Evolutionary conservation across 2,113 vertebrate genomes (phyloP), one percentile per base, ranked within the genome.

Genomic region (Columbina picui): DNA sequence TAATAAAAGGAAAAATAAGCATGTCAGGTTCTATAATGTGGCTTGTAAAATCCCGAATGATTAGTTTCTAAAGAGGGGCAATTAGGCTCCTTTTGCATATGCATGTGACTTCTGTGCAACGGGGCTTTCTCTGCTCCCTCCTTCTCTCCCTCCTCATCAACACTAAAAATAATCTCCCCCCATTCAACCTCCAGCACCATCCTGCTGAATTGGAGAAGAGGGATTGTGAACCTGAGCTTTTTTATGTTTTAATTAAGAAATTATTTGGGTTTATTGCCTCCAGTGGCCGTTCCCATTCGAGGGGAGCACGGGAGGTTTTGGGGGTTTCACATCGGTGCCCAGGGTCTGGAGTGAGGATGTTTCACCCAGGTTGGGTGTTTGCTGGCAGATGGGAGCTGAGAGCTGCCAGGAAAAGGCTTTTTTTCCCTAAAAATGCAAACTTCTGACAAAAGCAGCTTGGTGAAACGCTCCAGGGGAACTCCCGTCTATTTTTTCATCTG

Each of bases 1-100:
- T 97, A 97, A 98, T 98, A 98, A 97, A 97, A 96, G 96, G 95
- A 87, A 96, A 98, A 98, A 98, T 98, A 98, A 97, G 93, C 97
- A 97, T 97, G 98, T 98, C 97, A 98, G 95, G 97, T 97, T 96
- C 97, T 93, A 90, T 96, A 97, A 98, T 98, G 96, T 69, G 95
- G 84, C 96, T 98, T 73, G 97, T 98, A 93, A 98, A 98, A 97
- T 97, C 96, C 97, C 93, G 63, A 95, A 94, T 98, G 98, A 98
- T 98, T 98, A 94, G 97, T 97, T 98, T 98, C 94, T 97, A 97
- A 98, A 98, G 97, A 98, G 96, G 90, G 97, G 97, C 97, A 98
- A 98, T 98, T 98, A 98, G 97, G 90, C 94, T 86, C 55, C 84
- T 96, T 96, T 97, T 98, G 96, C 98, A 98, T 98, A 98, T 98